These are phyloP conservation scores for Zaprionus inermis DNA, from an alignment of 1,140 invertebrate genomes.

Conservation along the genomic window DNA sequence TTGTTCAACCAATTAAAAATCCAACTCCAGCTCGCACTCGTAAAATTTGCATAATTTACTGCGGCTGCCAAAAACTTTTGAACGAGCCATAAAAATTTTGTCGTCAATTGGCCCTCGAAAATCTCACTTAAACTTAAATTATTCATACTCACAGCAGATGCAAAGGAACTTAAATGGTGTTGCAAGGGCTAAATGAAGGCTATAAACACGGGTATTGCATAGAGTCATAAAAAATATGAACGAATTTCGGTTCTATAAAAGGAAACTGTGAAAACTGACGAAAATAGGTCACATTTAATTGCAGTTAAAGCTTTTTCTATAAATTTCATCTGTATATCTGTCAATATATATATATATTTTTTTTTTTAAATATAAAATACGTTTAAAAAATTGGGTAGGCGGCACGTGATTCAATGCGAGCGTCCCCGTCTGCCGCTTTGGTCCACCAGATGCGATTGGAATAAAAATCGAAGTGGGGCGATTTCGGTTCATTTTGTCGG, in stretches of 20 bases:
- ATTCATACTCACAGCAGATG: constrained; percentile 11
- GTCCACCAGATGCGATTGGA: neutral
- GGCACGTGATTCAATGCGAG: neutral
- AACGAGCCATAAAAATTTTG: constrained; percentile 22
- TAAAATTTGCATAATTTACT: constrained; percentile 37
- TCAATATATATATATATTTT: neutral
- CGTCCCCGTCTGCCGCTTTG: neutral
- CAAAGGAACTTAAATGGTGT: neutral
- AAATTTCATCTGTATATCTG: neutral
- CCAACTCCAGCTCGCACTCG: neutral
- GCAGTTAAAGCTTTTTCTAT: neutral
- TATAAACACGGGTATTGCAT: neutral
- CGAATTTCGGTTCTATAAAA: neutral
- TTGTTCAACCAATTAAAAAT: neutral
- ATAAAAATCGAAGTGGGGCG: neutral
- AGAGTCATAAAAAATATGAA: neutral
- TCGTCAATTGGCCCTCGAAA: constrained; percentile 15
- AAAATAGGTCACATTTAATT: neutral
- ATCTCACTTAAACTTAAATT: constrained; percentile 18
- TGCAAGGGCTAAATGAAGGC: neutral
- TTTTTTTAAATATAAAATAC: too few relatives aligned
- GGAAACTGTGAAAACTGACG: neutral
- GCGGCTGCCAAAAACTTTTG: neutral
- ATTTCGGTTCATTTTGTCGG: constrained; percentile 17
- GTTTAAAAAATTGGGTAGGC: too few relatives aligned